Base-by-base conservation (phyloP, 2,888 invertebrate genomes). In the Latrodectus hesperus region DNA sequence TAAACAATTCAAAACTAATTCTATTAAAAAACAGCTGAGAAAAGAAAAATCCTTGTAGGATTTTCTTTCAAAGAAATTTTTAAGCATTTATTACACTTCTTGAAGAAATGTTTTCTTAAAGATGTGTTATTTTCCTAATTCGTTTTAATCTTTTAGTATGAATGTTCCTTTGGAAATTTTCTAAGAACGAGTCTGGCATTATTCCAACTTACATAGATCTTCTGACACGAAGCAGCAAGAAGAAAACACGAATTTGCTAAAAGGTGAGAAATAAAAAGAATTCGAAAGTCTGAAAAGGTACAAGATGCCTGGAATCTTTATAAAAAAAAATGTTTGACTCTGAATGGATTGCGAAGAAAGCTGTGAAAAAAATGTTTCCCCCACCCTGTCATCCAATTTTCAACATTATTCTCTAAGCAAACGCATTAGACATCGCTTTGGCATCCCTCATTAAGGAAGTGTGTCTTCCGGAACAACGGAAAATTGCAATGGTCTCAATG, bases 351-450 rank as follows among this genome's bases (percentile, higher is more conserved):
- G 38, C 51, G 17, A 78, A 55, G 53, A 52, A 70, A 67, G 22
- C 22, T 53, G 16, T n/a, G 17, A 73, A 81, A 67, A 75, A 67
- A 51, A 22, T 60, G 12, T 60, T 60, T 60, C 1, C n/a, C n/a
- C n/a, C n/a, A 11, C 12, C 60, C 60, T 60, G 12, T 60, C 14
- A 38, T 49, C 70, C 49, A 78, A 72, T 78, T 84, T 84, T 78
- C 84, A 84, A 72, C 84, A 78, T 84, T 67, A 64, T 52, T 77
- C 71, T 38, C 71, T 84, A 73, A 84, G 84, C 78, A 84, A 84
- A 84, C 84, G 84, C 84, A 84, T 84, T 84, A 84, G 78, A 51
- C 49, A 52, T 83, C 65, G 65, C 70, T 74, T 84, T 84, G 84
- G 77, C 68, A 73, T 26, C 52, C 73, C 74, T 84, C 84, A 84